A percentile compares a stretch with the other conserved stretches of the same genome.
phyloP scores from a whole-genome alignment of 2,888 invertebrate genomes.

The Siphlonurus alternatus region DNA sequence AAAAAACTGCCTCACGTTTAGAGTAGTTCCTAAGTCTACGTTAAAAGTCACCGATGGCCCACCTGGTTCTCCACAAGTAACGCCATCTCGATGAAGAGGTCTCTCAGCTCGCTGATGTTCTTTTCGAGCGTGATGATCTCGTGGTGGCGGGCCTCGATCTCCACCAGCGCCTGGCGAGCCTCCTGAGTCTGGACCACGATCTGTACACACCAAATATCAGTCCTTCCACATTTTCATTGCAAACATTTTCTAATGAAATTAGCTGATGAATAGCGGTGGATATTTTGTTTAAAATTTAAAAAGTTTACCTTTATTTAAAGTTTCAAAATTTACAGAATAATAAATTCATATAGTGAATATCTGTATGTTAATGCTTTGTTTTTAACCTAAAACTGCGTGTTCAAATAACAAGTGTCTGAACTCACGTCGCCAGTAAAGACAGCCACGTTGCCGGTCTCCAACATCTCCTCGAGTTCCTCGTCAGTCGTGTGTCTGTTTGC shows the following conservation, averaged over 20 bases:
- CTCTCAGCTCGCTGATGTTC: constrained; percentile 57
- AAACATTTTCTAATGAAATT: too few species aligned
- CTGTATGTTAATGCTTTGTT: too few species aligned
- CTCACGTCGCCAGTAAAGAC: constrained; percentile 21
- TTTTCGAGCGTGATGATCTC: constrained; percentile 68
- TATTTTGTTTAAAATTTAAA: background rate
- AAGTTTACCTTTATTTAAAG: too few species aligned
- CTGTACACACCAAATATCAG: constrained; percentile 25
- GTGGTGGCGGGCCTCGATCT: constrained; percentile 64
- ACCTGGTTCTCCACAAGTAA: constrained; percentile 61
- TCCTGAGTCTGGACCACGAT: constrained; percentile 63
- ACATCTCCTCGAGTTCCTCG: constrained; percentile 19
- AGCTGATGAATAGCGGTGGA: too few species aligned
- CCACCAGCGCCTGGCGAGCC: constrained; percentile 55
- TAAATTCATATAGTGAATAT: too few species aligned
- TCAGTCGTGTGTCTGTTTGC: constrained; percentile 19
- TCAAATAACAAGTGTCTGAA: background rate
- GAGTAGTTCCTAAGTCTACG: too few species aligned
- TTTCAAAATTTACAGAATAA: too few species aligned
- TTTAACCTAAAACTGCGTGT: too few species aligned
- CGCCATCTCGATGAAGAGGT: constrained; percentile 71
- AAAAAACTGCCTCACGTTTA: too few species aligned
- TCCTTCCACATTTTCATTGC: background rate
- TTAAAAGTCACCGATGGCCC: too few species aligned
- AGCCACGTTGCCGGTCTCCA: constrained; percentile 19